Evolutionary conservation across 2,113 vertebrate species (phyloP), one percentile per base, ranked within the genome.

Genomic region (Lepus timidus): DNA sequence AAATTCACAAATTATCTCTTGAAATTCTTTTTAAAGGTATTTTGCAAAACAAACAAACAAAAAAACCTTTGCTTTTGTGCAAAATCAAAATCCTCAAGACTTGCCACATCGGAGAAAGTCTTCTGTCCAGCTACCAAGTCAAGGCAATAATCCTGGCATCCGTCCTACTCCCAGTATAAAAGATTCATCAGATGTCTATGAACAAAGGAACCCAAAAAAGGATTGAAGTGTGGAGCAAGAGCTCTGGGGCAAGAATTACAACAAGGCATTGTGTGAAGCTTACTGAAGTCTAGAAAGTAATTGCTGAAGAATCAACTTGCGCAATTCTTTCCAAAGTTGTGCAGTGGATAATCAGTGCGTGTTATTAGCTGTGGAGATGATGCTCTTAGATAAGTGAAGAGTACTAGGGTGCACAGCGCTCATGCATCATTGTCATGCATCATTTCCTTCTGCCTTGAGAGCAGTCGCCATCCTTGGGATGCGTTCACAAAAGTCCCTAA

Each of bases 21-120:
- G 17, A 58, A 44, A 17, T 17, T 58, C 55, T 58, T 58, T 58
- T 58, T 58, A 58, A 88, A 87, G 9, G 8, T 44, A 82, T 89
- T 91, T 75, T 44, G 29, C n/a, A 73, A 80, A 70, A 23, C 5
- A 16, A 51, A 17, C 36, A 36, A 36, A 36, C 36, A 44, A 44
- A 44, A 44, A 20, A n/a, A 13, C 33, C 68, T 87, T 17, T 82
- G 71, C 88, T 65, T 75, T 75, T 76, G 5, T 74, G 51, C 94
- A 96, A 90, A 85, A 36, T 49, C 25, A 90, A 68, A 82, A 93
- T 80, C 93, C 76, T 87, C 88, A 86, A 44, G 84, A 90, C 27
- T 90, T 80, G 8, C n/a, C 44, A 61, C 29, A 36, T 13, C 81
- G 52, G 71, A 89, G 70, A 84, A 94, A 95, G 27, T 19, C 13